These are phyloP conservation scores for Hipparchia sbordonii DNA, from an alignment of 2,888 invertebrate species.

Conservation along the genomic window DNA sequence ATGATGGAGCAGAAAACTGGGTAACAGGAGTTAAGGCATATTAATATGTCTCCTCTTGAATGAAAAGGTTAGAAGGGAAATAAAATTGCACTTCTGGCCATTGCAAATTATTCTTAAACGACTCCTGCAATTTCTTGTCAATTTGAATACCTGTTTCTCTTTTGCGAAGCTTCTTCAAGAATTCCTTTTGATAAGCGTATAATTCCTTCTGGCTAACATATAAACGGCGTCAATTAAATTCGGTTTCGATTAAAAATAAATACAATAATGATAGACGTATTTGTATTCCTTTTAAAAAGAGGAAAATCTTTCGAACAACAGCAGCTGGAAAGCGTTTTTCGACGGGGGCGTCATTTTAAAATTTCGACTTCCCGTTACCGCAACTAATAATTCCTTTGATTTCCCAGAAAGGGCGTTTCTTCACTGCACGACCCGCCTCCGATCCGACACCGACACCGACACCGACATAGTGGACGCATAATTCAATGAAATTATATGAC, in stretches of 20 bases:
- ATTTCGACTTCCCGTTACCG: slow-evolving; percentile 4
- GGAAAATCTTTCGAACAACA: slow-evolving; percentile 2
- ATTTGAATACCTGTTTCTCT: background rate
- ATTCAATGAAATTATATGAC: too few species aligned
- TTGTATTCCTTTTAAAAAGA: background rate
- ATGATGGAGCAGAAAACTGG: too few species aligned
- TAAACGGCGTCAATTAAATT: background rate
- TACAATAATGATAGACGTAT: background rate
- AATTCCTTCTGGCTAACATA: background rate
- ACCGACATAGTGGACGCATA: too few species aligned
- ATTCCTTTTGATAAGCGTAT: too few species aligned
- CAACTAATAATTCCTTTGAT: slow-evolving; percentile 17
- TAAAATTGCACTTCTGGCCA: too few species aligned
- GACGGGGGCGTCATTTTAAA: background rate
- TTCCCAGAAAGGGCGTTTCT: background rate
- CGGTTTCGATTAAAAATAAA: background rate
- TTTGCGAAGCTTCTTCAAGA: background rate
- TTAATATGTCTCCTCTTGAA: too few species aligned
- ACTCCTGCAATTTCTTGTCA: too few species aligned
- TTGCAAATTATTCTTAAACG: too few species aligned
- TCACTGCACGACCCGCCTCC: too few species aligned
- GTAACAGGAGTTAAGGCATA: too few species aligned
- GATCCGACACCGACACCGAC: too few species aligned
- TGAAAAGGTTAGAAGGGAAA: too few species aligned
- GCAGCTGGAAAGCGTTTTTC: background rate